Evolutionary conservation across 1,140 invertebrate species (phyloP).

Genomic region (Drosophila jambulina): DNA sequence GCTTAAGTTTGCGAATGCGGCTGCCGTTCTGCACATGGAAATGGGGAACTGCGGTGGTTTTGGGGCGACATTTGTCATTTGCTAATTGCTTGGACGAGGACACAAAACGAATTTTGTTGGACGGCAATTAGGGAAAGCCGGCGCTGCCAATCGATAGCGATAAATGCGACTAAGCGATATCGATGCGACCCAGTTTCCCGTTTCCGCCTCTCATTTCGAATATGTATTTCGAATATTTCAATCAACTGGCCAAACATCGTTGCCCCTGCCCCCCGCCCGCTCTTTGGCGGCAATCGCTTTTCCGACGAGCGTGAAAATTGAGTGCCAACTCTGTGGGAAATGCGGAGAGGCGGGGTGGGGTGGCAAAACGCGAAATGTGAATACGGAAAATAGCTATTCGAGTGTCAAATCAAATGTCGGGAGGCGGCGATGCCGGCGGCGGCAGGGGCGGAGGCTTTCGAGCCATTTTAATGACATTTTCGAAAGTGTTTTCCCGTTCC

Average conservation of each 20-base stretch:
- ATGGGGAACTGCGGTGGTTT: conserved; percentile 1
- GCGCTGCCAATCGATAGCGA: conserved; percentile 28
- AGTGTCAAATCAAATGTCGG: conserved; percentile 78
- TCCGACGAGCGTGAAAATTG: conserved; percentile 68
- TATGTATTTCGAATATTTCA: conserved; percentile 69
- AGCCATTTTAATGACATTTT: conserved; percentile 68
- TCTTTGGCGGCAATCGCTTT: conserved; percentile 43
- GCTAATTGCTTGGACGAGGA: conserved; percentile 45
- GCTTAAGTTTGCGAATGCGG: conserved; percentile 49
- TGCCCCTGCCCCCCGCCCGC: too few species aligned
- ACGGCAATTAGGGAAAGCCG: conserved; percentile 37
- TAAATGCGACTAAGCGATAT: conserved; percentile 17
- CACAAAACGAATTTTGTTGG: conserved; percentile 22
- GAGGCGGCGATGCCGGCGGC: neutral
- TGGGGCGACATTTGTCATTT: conserved; percentile 46
- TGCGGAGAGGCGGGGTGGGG: neutral
- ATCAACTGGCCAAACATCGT: conserved; percentile 70
- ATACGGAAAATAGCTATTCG: conserved; percentile 71
- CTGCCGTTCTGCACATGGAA: neutral
- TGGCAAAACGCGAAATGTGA: conserved; percentile 31
- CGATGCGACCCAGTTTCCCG: conserved; percentile 35
- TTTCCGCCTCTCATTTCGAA: conserved; percentile 22
- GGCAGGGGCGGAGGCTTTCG: conserved; percentile 17
- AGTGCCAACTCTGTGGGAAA: conserved; percentile 49
- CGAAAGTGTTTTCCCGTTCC: conserved; percentile 59